These are phyloP conservation scores for Palythoa grandiflora DNA, from an alignment of 92 coral and sea anemone species.

Conservation along the genomic window DNA sequence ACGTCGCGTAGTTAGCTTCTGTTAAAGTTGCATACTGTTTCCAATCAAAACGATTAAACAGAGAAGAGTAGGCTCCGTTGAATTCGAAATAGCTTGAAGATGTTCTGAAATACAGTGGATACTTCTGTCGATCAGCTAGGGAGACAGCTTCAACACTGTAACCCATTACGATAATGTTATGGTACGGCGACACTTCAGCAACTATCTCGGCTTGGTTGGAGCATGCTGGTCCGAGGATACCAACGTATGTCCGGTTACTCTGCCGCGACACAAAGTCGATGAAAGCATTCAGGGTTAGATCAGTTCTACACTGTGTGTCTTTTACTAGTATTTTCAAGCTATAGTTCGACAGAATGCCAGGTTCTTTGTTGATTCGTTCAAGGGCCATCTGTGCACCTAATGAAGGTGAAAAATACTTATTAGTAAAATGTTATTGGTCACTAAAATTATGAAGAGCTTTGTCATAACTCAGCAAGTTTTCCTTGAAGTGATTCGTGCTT, in stretches of 20 bases:
- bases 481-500: not conserved
- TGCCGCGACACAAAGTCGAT: conserved; percentile 78
- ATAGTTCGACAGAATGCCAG: conserved; percentile 69
- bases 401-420: not conserved
- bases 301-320: conserved; percentile 87
- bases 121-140: conserved; percentile 77
- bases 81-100: conserved; percentile 89
- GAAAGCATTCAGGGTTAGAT: conserved; percentile 78
- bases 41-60: conserved; percentile 79
- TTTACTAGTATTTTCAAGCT: conserved; percentile 67
- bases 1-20: conserved; percentile 80
- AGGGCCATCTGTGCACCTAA: conserved; percentile 87
- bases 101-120: conserved; percentile 82
- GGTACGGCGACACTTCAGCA: conserved; percentile 82
- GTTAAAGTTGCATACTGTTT: conserved; percentile 85
- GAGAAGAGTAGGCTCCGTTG: conserved; percentile 75
- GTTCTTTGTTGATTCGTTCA: conserved; percentile 67
- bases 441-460: not conserved
- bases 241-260: conserved; percentile 64
- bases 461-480: not conserved
- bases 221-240: conserved; percentile 89
- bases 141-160: conserved; percentile 86
- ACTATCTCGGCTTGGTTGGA: conserved; percentile 86
- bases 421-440: not conserved
- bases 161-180: conserved; percentile 86